These are phyloP conservation scores for Noturus placidus DNA, from an alignment of 2,113 vertebrate genomes.

Conservation along the genomic window DNA sequence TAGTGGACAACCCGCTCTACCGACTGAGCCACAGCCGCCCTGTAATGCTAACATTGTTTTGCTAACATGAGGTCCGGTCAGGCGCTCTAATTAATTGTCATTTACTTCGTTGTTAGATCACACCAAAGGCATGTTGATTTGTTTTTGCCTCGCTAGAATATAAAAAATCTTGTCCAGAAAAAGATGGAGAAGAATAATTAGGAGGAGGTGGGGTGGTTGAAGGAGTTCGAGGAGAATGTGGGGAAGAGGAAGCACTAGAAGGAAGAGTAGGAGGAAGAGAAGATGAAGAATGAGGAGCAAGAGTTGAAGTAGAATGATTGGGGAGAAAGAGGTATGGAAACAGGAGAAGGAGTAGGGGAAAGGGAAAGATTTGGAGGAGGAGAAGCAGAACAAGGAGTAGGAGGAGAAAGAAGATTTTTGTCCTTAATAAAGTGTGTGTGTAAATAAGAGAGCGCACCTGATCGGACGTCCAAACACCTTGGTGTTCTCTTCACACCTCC, in stretches of 20 bases:
- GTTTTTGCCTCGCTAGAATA: neutral
- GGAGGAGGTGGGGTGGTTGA: neutral
- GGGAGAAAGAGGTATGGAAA: neutral
- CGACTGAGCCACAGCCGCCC: too few species aligned
- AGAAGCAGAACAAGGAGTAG: neutral
- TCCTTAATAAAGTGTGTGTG: neutral
- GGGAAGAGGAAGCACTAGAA: neutral
- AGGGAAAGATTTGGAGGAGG: neutral
- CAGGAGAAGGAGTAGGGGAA: neutral
- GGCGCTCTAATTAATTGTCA: neutral
- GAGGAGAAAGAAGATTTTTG: neutral
- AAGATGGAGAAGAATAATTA: neutral
- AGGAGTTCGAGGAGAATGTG: neutral
- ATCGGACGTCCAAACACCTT: slow-evolving; percentile 94
- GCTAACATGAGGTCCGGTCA: neutral
- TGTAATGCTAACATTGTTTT: too few species aligned
- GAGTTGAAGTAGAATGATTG: neutral
- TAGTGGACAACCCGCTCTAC: too few species aligned
- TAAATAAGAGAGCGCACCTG: slow-evolving; percentile 72
- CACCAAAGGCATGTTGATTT: neutral
- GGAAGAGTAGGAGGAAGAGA: neutral
- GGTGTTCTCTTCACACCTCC: slow-evolving; percentile 92
- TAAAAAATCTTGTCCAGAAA: neutral
- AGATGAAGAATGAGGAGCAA: neutral
- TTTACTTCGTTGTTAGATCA: neutral